Base-by-base conservation (phyloP, 2,888 invertebrate genomes). In the Toxonevra muliebris region DNA sequence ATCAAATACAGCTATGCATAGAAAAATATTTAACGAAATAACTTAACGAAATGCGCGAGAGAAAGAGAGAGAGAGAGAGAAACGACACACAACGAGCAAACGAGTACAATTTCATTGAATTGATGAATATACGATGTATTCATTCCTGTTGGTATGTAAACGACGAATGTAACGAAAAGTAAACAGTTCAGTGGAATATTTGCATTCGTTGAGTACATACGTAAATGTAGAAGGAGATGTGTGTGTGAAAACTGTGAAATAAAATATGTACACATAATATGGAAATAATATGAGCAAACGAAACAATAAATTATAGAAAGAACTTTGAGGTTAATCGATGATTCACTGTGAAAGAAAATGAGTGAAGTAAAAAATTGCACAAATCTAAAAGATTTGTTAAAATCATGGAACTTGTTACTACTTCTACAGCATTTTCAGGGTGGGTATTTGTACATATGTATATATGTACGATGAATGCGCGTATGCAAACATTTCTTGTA, bases 151-250 rank as follows among this genome's bases (percentile, higher is more conserved):
- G 60, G 45, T 54, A 62, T 62, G 54, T 30, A 30, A 62, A 62
- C 19, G 50, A 41, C 40, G 53, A 43, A 50, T 77, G 76, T 79
- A 74, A 77, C 78, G 79, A 76, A 75, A 48, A 48, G 20, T 52
- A 42, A 57, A 66, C 54, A 41, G 77, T 78, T 78, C 77, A 80
- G 77, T 78, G 69, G 71, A 69, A 76, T 71, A 65, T 70, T 73
- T 71, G 77, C 73, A 71, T 75, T 78, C 78, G 79, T 75, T 74
- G 76, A 70, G 79, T 76, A 76, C 79, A 79, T 79, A 79, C 78
- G 78, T 77, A 79, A 60, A 61, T 61, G 68, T 63, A 69, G 66
- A 53, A 61, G 7, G 15, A 30, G 2, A 30, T 59, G 42, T 43
- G 45, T 43, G 10, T 12, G 4, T 45, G 8, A 12, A 17, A 17